Evolutionary conservation across 2,113 vertebrate genomes (phyloP).

Genomic region (Todiramphus saurophagus): DNA sequence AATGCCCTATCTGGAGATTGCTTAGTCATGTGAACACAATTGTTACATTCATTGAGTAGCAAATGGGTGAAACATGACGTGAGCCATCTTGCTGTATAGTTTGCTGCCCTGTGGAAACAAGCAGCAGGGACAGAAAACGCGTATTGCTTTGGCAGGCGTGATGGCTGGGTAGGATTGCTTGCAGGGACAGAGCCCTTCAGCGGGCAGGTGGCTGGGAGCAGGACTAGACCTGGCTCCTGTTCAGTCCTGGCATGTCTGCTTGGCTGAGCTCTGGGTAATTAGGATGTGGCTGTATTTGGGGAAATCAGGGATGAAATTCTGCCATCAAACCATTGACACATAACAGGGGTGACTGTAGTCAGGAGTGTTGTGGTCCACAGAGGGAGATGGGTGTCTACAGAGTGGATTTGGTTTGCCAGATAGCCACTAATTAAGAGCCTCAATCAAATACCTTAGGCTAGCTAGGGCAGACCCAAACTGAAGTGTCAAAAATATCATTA

Average conservation of each 20-base stretch:
- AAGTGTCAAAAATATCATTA: neutral
- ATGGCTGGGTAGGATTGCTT: neutral
- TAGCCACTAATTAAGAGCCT: neutral
- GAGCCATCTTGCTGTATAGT: neutral
- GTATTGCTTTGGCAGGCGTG: rapidly evolving
- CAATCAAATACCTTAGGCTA: neutral
- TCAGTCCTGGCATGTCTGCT: neutral
- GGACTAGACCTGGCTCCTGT: neutral
- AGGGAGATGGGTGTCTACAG: neutral
- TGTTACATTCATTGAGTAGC: neutral
- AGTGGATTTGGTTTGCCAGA: neutral
- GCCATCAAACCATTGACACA: rapidly evolving
- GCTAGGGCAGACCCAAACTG: neutral
- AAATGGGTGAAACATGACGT: neutral
- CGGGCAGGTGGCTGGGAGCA: neutral
- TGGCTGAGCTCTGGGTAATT: neutral
- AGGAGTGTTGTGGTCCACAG: neutral
- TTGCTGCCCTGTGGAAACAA: neutral
- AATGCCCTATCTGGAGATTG: neutral
- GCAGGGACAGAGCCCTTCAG: neutral
- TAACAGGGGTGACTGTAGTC: rapidly evolving
- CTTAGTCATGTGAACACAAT: neutral
- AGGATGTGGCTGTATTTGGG: neutral
- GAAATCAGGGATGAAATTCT: neutral
- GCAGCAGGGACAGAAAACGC: neutral